Percentiles rank a stretch among this genome's conserved stretches.
Conservation (phyloP, 2,888 invertebrate species). For the Meloe dianella region DNA sequence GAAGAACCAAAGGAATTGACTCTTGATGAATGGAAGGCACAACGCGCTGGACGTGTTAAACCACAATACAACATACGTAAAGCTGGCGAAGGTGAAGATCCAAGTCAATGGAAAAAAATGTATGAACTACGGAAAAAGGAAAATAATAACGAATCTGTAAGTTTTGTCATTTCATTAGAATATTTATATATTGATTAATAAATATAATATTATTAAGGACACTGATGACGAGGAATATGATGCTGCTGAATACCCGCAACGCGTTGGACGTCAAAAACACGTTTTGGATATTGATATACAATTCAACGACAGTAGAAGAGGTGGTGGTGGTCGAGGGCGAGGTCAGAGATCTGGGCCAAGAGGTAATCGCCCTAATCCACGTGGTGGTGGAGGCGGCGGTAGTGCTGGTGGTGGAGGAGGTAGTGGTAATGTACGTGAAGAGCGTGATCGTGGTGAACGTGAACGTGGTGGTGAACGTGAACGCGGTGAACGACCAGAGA, state of each 20-base stretch:
- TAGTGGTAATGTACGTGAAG: slow-evolving; percentile 53
- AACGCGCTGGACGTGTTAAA: slow-evolving; percentile 79
- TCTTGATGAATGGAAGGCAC: slow-evolving; percentile 92
- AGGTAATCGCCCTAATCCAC: slow-evolving; percentile 52
- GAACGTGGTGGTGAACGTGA: no score
- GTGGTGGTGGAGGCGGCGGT: slow-evolving; percentile 55
- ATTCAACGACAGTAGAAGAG: slow-evolving; percentile 80
- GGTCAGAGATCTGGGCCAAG: slow-evolving; percentile 61
- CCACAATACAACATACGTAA: slow-evolving; percentile 91
- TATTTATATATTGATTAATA: not conserved
- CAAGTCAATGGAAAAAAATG: slow-evolving; percentile 91
- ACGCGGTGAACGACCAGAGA: slow-evolving; percentile 32
- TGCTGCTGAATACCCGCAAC: slow-evolving; percentile 80
- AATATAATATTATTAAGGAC: slow-evolving; percentile 42
- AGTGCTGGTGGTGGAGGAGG: slow-evolving; percentile 50
- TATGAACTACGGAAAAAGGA: slow-evolving; percentile 79
- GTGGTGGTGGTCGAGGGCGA: slow-evolving; percentile 70
- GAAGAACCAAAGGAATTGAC: slow-evolving; percentile 88
- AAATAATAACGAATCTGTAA: slow-evolving; percentile 60
- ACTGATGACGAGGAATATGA: slow-evolving; percentile 68
- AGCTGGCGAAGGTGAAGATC: slow-evolving; percentile 92
- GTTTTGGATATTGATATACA: slow-evolving; percentile 87
- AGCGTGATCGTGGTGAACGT: slow-evolving; percentile 46
- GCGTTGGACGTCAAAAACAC: slow-evolving; percentile 85
- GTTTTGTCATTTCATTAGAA: slow-evolving; percentile 17